These are phyloP conservation scores for Anser brachyrhynchus DNA, from an alignment of 2,113 vertebrate genomes.

Conservation along the genomic window DNA sequence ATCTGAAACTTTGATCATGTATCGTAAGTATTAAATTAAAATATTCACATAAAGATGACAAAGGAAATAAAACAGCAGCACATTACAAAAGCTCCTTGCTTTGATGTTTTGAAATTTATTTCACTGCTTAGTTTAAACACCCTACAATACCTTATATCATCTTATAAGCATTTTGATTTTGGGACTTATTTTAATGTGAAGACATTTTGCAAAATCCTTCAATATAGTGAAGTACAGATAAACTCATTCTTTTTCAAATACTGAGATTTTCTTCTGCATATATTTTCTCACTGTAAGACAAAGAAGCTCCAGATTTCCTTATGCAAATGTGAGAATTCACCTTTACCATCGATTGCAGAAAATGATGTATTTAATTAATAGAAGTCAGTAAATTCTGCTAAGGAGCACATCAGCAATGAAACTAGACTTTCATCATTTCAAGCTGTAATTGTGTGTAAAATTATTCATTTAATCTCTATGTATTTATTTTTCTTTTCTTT, in stretches of 20 bases:
- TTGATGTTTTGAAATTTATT: conserved; percentile 39
- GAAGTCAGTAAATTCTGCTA: conserved; percentile 5
- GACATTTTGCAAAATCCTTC: neutral
- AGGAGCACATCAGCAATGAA: neutral
- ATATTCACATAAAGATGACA: neutral
- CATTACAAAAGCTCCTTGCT: neutral
- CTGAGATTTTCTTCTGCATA: neutral
- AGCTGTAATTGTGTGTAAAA: conserved; percentile 22
- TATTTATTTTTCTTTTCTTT: conserved; percentile 23
- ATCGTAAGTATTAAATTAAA: neutral
- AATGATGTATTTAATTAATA: conserved; percentile 35
- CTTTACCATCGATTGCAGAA: neutral
- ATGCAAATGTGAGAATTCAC: conserved; percentile 1
- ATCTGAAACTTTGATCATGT: neutral
- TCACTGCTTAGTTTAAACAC: neutral
- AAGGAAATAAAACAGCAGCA: neutral
- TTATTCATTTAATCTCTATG: conserved; percentile 17
- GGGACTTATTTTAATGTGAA: neutral
- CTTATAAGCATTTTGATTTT: conserved; percentile 6
- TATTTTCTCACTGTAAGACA: neutral
- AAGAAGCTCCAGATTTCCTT: neutral
- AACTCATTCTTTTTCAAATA: neutral
- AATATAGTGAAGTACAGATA: neutral
- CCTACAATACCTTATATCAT: neutral
- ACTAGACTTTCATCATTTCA: conserved; percentile 17